Conservation (phyloP, 1,140 invertebrate species). For the Tetragonula clypearis region DNA sequence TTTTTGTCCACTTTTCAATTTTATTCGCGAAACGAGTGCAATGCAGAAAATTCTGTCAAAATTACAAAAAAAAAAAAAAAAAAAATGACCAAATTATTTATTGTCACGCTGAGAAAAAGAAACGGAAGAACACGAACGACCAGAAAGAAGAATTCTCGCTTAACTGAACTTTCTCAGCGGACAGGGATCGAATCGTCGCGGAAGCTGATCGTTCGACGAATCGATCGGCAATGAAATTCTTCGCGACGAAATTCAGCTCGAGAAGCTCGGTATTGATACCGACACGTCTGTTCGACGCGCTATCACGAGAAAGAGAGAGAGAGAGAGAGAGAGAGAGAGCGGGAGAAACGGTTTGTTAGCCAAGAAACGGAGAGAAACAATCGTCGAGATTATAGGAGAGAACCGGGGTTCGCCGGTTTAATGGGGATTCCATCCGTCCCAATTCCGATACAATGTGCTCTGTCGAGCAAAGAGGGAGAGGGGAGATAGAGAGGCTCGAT, state of each 20-base stretch:
- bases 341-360: slow-evolving; percentile 47
- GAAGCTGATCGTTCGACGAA: slow-evolving; percentile 19
- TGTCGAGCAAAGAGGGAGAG: slow-evolving; percentile 33
- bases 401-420: slow-evolving; percentile 40
- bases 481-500: neutral
- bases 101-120: too few relatives aligned
- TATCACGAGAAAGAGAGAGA: slow-evolving; percentile 7
- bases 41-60: too few relatives aligned
- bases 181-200: neutral
- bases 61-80: too few relatives aligned
- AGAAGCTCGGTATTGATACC: slow-evolving; percentile 15
- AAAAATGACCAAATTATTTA: too few relatives aligned
- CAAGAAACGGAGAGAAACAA: slow-evolving; percentile 30
- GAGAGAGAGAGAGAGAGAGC: slow-evolving; percentile 26
- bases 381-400: slow-evolving; percentile 14
- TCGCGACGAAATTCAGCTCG: slow-evolving; percentile 12
- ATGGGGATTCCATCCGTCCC: slow-evolving; percentile 49
- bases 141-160: neutral
- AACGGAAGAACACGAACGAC: too few relatives aligned
- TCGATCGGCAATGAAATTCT: slow-evolving; percentile 22
- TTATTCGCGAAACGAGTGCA: too few relatives aligned
- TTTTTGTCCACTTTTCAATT: too few relatives aligned
- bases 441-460: slow-evolving; percentile 55
- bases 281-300: slow-evolving; percentile 17
- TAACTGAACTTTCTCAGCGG: too few relatives aligned